These are phyloP conservation scores for Thalassophryne amazonica DNA, from an alignment of 2,797 vertebrate species.

Conservation along the genomic window DNA sequence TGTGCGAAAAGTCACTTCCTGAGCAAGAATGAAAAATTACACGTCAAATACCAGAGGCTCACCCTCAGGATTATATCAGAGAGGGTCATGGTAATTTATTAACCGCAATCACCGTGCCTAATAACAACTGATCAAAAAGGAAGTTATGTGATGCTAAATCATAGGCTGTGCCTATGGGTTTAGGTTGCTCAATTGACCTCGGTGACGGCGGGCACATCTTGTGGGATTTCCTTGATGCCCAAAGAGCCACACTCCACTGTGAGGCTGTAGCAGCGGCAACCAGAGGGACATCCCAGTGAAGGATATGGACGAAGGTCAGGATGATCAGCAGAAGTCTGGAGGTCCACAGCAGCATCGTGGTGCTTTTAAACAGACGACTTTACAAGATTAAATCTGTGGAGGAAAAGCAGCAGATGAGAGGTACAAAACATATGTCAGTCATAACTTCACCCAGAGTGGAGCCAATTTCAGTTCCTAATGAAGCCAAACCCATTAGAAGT, in stretches of 20 bases:
- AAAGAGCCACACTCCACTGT: slow-evolving; percentile 90
- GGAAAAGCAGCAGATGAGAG: neutral
- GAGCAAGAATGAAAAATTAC: slow-evolving; percentile 66
- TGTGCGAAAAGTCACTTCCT: slow-evolving; percentile 43
- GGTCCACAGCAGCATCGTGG: slow-evolving; percentile 61
- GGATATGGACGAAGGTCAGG: slow-evolving; percentile 35
- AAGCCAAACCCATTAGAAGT: too few species aligned
- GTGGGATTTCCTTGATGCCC: slow-evolving; percentile 80
- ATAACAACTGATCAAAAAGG: slow-evolving; percentile 59
- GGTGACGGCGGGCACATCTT: slow-evolving; percentile 77
- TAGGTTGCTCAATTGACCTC: slow-evolving; percentile 76
- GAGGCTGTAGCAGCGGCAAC: slow-evolving; percentile 90
- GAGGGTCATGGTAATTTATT: slow-evolving; percentile 67
- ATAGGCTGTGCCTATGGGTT: neutral
- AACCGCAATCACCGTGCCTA: slow-evolving; percentile 60
- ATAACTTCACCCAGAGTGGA: too few species aligned
- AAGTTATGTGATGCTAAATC: slow-evolving; percentile 35
- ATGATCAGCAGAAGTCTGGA: slow-evolving; percentile 22
- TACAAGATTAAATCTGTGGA: slow-evolving; percentile 30
- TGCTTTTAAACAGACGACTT: neutral
- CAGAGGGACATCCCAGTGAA: slow-evolving; percentile 71
- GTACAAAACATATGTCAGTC: slow-evolving; percentile 3
- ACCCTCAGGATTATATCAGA: slow-evolving; percentile 61
- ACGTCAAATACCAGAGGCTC: slow-evolving; percentile 40
- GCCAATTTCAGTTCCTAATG: too few species aligned